A percentile compares a stretch with the other conserved stretches of the same genome.
Conservation (phyloP, 2,797 vertebrate genomes). For the Anguilla pacifica region DNA sequence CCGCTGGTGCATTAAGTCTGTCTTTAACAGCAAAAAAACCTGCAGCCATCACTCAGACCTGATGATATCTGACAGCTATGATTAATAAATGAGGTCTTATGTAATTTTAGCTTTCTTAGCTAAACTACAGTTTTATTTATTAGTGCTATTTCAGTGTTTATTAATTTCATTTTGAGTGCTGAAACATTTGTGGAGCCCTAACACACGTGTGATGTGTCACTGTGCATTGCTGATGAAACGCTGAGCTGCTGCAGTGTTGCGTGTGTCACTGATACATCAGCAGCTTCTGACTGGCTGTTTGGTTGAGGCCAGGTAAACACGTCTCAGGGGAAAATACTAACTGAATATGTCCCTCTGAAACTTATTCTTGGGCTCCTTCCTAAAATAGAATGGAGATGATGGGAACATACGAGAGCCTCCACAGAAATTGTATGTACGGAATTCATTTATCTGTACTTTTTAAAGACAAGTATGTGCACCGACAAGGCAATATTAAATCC, state of each 20-base stretch:
- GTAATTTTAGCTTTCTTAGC: conserved; percentile 2
- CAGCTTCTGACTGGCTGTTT: background rate
- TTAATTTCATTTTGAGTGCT: background rate
- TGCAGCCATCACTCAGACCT: background rate
- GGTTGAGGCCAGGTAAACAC: background rate
- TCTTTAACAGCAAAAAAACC: background rate
- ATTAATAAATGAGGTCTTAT: background rate
- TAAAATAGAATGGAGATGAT: conserved; percentile 2
- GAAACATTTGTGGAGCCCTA: background rate
- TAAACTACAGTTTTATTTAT: background rate
- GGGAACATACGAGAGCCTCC: background rate
- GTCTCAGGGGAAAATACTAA: background rate
- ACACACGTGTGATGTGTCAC: background rate
- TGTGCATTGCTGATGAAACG: background rate
- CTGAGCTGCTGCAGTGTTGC: background rate
- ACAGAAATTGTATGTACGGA: background rate
- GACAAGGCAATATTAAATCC: background rate
- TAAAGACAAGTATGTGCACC: background rate
- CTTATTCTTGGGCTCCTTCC: background rate
- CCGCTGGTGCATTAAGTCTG: background rate
- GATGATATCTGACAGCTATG: background rate
- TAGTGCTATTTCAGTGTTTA: background rate
- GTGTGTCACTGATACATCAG: background rate
- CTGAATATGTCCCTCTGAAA: background rate
- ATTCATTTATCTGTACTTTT: background rate